Evolutionary conservation across 2,888 invertebrate species (phyloP), one percentile per base, ranked within the genome.

Genomic region (Alitta virens): DNA sequence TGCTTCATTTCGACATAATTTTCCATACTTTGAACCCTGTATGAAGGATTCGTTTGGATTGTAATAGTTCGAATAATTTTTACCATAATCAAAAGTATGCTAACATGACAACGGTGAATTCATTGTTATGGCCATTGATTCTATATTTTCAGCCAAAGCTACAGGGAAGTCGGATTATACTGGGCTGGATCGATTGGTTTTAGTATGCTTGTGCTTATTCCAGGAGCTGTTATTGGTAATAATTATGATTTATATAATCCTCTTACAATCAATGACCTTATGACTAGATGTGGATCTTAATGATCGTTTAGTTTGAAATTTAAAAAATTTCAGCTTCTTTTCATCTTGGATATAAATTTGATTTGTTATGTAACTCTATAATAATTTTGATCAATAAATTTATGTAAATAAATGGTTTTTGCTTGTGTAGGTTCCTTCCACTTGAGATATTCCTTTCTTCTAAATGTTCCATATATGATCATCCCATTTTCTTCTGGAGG

Each of bases 181-280:
- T 81, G 81, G 81, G 73, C 72, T 50, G 81, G 80, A 1, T 79
- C 81, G 21, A 76, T 81, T 12, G 66, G 72, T 26, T 74, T 80
- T 62, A 78, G 78, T 62, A 73, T 80, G 73, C 67, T 80, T 27
- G 78, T 80, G 7, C 69, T 79, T 24, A 63, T 80, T 54, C 71
- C 73, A 21, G 81, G 80, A 27, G 74, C 71, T 62, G 56, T 77
- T 1, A 64, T 73, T 60, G 79, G 81, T 78, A 63, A 68, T n/a
- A n/a, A n/a, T n/a, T n/a, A n/a, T n/a, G n/a, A 63, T 24, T 55
- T 16, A 50, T 23, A 50, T 18, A 2, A 12, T n/a, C 21, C 18
- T 40, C 18, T 21, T 14, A 40, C 38, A 18, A 27, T 18, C n/a
- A 12, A 59, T 60, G 33, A 18, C 21, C n/a, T n/a, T n/a, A n/a